phyloP scores from a whole-genome alignment of 2,113 vertebrate species.

The Vidua chalybeata region DNA sequence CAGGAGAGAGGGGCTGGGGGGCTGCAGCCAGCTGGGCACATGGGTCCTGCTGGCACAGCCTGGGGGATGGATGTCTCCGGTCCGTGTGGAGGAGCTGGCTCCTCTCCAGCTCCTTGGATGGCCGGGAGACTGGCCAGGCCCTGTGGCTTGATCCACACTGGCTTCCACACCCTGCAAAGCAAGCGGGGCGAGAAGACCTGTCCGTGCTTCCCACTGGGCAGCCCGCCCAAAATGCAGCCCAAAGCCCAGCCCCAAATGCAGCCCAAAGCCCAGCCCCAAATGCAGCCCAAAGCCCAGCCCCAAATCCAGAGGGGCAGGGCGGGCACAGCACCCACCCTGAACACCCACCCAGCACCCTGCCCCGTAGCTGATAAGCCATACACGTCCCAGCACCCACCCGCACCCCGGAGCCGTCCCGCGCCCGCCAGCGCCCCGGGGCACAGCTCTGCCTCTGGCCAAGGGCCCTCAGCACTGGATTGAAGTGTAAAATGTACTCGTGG shows the following conservation, averaged over 20 bases:
- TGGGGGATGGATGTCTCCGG: accelerated
- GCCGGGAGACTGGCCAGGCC: not conserved
- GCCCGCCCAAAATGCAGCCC: not conserved
- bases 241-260: not conserved
- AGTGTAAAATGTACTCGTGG: not conserved
- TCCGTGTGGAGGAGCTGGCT: not conserved
- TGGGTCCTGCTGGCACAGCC: not conserved
- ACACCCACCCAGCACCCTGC: not conserved
- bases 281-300: not conserved
- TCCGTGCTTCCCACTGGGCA: not conserved
- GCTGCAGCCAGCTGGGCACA: not conserved
- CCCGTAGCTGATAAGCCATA: slow-evolving; percentile 58
- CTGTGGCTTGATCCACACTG: not conserved
- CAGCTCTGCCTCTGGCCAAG: not conserved
- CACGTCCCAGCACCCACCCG: not conserved
- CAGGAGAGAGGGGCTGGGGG: not conserved
- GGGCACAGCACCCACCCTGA: not conserved
- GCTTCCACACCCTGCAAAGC: not conserved
- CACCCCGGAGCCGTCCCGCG: accelerated
- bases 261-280: not conserved
- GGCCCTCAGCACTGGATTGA: not conserved
- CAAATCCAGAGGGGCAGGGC: not conserved
- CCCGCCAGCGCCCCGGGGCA: accelerated
- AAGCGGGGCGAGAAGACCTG: accelerated
- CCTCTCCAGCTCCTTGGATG: not conserved